Conservation (phyloP, 2,888 invertebrate genomes). For the Escarpia spicata region DNA sequence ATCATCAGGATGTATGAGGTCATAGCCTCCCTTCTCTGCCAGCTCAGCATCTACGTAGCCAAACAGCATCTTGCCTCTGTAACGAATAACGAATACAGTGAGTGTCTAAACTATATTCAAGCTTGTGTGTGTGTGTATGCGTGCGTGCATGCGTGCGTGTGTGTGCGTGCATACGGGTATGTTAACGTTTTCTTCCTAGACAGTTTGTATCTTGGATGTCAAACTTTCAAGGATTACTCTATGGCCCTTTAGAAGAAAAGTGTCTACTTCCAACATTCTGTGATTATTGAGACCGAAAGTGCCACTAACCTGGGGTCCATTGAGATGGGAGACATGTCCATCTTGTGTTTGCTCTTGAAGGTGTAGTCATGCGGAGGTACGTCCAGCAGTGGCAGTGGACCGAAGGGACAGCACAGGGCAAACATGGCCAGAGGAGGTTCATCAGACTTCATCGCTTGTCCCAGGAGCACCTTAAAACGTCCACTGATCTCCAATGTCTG, state of each 20-base stretch:
- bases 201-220: too few species aligned
- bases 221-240: too few species aligned
- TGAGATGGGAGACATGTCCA: conserved; percentile 93
- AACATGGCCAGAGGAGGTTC: conserved; percentile 90
- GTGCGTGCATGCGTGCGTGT: too few species aligned
- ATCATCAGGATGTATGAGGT: conserved; percentile 97
- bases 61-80: conserved; percentile 90
- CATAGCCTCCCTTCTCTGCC: conserved; percentile 89
- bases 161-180: too few species aligned
- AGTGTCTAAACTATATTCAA: not conserved
- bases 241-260: too few species aligned
- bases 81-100: conserved; percentile 26
- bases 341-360: conserved; percentile 99
- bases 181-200: too few species aligned
- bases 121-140: too few species aligned
- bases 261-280: not conserved
- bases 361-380: conserved; percentile 98
- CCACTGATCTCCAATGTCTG: conserved; percentile 98
- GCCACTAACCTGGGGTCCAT: conserved; percentile 83
- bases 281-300: not conserved
- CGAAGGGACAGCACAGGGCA: conserved; percentile 98
- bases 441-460: conserved; percentile 65
- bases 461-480: conserved; percentile 92
- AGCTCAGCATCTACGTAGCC: conserved; percentile 90
- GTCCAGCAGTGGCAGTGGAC: conserved; percentile 95